Percentiles rank a stretch among this genome's conserved stretches.
Evolutionary conservation across 1,140 invertebrate genomes (phyloP).

Genomic region (Elysia chlorotica): DNA sequence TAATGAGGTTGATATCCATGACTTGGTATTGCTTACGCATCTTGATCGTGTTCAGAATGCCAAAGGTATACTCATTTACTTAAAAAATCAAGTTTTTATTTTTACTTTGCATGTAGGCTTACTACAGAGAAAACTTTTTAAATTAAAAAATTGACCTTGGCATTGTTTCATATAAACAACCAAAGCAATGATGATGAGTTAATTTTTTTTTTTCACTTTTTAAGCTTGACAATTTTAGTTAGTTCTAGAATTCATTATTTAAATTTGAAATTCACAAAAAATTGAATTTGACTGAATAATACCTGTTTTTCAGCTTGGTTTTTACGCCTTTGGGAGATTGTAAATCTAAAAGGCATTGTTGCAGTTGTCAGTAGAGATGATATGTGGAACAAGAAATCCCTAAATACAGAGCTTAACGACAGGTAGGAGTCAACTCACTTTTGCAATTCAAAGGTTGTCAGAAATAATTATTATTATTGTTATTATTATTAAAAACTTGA

Average conservation of each 20-base stretch:
- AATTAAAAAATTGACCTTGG: neutral
- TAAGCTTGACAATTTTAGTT: neutral
- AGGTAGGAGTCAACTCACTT: constrained; percentile 22
- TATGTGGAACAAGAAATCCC: constrained; percentile 34
- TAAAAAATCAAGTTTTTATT: too few relatives aligned
- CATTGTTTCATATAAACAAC: neutral
- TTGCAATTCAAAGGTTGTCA: neutral
- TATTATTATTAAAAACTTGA: neutral
- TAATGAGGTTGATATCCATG: constrained; percentile 53
- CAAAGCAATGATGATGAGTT: neutral
- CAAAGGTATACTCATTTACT: constrained; percentile 55
- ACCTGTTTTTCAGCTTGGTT: constrained; percentile 47
- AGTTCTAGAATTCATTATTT: neutral
- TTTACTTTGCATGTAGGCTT: too few relatives aligned
- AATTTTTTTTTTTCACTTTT: neutral
- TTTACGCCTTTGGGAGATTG: constrained; percentile 48
- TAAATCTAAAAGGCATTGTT: constrained; percentile 38
- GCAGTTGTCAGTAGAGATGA: constrained; percentile 38
- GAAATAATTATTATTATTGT: neutral
- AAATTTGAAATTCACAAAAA: neutral
- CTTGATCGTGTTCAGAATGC: constrained; percentile 50
- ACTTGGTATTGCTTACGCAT: constrained; percentile 46
- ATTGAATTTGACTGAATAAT: neutral
- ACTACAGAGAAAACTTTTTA: neutral
- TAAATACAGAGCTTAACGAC: constrained; percentile 28